Percentiles rank a stretch among this genome's conserved stretches.
Evolutionary conservation across 2,113 vertebrate species (phyloP).

Genomic region (Excalfactoria chinensis): DNA sequence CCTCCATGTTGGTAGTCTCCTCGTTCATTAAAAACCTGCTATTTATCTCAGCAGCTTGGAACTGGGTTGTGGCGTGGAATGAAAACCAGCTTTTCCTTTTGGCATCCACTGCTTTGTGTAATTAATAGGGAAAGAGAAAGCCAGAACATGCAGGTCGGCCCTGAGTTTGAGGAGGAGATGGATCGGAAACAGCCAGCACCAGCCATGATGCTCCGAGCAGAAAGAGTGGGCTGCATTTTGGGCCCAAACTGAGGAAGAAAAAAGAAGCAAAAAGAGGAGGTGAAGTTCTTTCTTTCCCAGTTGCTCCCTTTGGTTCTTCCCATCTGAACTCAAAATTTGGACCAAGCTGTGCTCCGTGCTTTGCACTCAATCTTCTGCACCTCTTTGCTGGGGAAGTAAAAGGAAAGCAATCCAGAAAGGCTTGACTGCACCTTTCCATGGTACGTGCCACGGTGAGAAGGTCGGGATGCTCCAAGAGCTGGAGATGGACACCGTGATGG

Average conservation of each 20-base stretch:
- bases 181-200: fast-evolving
- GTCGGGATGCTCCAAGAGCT: fast-evolving
- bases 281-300: background rate
- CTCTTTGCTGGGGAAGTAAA: background rate
- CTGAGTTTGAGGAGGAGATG: background rate
- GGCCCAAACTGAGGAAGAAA: background rate
- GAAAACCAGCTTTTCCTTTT: slow-evolving; percentile 50
- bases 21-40: slow-evolving; percentile 18
- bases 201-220: fast-evolving
- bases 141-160: slow-evolving; percentile 26
- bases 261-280: background rate
- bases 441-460: background rate
- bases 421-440: fast-evolving
- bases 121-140: slow-evolving; percentile 43
- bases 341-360: background rate
- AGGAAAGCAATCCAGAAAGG: background rate
- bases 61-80: slow-evolving; percentile 22
- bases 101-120: background rate
- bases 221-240: background rate
- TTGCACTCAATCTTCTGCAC: background rate
- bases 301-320: background rate
- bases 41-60: slow-evolving; percentile 62
- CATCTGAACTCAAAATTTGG: background rate
- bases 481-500: fast-evolving
- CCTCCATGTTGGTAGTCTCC: slow-evolving; percentile 16